Evolutionary conservation across 2,113 vertebrate species (phyloP).

Genomic region (Hassar affinis): DNA sequence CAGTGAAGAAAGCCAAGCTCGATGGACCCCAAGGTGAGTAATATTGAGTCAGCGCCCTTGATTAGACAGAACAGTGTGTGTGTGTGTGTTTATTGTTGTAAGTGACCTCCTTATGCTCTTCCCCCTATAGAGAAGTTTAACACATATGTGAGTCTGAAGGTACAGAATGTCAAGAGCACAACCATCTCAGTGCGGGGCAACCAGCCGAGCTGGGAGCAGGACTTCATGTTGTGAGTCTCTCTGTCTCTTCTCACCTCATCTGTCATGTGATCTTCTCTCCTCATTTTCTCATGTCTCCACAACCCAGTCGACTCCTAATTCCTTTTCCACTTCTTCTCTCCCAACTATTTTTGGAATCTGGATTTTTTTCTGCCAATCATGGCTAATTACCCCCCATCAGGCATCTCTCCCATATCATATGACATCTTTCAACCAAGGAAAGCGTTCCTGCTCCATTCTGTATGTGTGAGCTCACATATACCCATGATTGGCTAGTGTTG

Average conservation of each 20-base stretch:
- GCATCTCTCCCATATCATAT: too few species aligned
- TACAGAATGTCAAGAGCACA: conserved; percentile 98
- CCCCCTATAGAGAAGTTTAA: conserved; percentile 89
- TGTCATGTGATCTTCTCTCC: conserved; percentile 10
- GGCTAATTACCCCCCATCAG: too few species aligned
- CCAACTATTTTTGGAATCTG: not conserved
- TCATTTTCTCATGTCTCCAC: conserved; percentile 28
- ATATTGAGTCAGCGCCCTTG: not conserved
- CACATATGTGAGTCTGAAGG: conserved; percentile 96
- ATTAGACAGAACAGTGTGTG: not conserved
- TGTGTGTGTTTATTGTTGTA: not conserved
- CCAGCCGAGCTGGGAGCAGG: conserved; percentile 96
- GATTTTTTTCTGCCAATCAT: not conserved
- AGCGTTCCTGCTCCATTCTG: too few species aligned
- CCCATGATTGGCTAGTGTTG: not conserved
- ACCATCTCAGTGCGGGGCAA: conserved; percentile 91
- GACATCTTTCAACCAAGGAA: too few species aligned
- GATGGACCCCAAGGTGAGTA: conserved; percentile 92
- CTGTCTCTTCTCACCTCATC: conserved; percentile 23
- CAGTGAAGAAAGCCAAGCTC: conserved; percentile 98
- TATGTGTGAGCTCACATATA: too few species aligned
- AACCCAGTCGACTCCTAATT: not conserved
- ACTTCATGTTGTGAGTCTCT: conserved; percentile 97
- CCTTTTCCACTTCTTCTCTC: not conserved
- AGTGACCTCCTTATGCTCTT: conserved; percentile 12